These are phyloP conservation scores for Ptilodon capucinus DNA, from an alignment of 2,888 invertebrate species.

Conservation along the genomic window DNA sequence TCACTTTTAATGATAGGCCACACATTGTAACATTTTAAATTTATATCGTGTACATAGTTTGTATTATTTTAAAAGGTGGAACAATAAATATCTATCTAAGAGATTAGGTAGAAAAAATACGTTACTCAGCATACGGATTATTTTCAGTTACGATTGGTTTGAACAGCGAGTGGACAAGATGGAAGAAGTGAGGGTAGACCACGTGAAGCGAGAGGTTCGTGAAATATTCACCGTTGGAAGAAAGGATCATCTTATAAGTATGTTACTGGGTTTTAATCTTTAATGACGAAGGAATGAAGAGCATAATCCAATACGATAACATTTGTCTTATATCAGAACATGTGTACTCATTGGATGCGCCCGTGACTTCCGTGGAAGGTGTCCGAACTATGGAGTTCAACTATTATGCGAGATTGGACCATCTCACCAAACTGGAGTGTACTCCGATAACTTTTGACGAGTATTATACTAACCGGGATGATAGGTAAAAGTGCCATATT, in stretches of 20 bases:
- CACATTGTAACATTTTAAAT: no score
- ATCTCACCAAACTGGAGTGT: constrained; percentile 83
- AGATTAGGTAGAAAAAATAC: no score
- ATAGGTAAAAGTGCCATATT: no score
- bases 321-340: constrained; percentile 48
- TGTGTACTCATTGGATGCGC: constrained; percentile 60
- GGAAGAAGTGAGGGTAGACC: constrained; percentile 76
- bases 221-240: constrained; percentile 87
- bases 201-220: constrained; percentile 70
- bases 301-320: not conserved
- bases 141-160: constrained; percentile 83
- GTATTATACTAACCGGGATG: constrained; percentile 81
- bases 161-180: constrained; percentile 86
- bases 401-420: constrained; percentile 86
- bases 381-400: constrained; percentile 65
- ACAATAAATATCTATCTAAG: no score
- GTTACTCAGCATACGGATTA: not conserved
- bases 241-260: constrained; percentile 86
- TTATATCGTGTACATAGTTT: no score
- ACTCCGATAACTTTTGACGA: constrained; percentile 78
- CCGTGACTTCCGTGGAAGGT: constrained; percentile 57
- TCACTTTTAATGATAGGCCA: no score
- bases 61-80: no score
- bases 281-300: no score
- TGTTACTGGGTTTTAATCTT: constrained; percentile 29